Conservation (phyloP, 2,888 invertebrate genomes). For the Epinotia ramella region DNA sequence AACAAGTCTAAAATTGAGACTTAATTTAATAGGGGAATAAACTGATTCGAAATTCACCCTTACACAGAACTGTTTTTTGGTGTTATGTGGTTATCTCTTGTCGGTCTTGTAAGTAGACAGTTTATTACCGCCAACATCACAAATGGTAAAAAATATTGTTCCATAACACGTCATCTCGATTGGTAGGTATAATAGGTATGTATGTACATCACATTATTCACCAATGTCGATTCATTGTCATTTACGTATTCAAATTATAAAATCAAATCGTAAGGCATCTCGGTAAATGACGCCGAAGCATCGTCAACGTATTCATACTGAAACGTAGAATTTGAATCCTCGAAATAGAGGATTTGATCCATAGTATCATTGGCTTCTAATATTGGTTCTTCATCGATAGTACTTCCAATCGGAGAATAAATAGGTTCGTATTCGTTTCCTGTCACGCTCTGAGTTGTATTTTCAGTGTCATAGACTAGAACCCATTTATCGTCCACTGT, state of each 20-base stretch:
- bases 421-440: neutral
- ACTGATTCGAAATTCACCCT: neutral
- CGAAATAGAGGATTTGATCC: neutral
- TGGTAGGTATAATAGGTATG: too few species aligned
- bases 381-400: neutral
- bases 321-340: neutral
- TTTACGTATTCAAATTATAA: neutral
- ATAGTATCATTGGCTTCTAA: neutral
- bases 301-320: slow-evolving; percentile 16
- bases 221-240: neutral
- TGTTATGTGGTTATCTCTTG: too few species aligned
- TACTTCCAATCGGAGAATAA: neutral
- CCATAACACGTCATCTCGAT: too few species aligned
- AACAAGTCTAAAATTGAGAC: neutral
- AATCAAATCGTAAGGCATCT: slow-evolving; percentile 26
- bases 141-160: too few species aligned
- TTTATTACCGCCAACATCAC: too few species aligned
- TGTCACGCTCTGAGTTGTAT: neutral
- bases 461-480: neutral
- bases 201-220: neutral
- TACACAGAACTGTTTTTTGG: too few species aligned
- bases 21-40: neutral
- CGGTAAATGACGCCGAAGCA: slow-evolving; percentile 16
- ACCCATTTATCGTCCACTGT: neutral
- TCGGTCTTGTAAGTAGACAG: too few species aligned